A percentile compares a stretch with the other conserved stretches of the same genome.
Conservation (phyloP, 2,113 vertebrate species). For the Rhinoptilus africanus region DNA sequence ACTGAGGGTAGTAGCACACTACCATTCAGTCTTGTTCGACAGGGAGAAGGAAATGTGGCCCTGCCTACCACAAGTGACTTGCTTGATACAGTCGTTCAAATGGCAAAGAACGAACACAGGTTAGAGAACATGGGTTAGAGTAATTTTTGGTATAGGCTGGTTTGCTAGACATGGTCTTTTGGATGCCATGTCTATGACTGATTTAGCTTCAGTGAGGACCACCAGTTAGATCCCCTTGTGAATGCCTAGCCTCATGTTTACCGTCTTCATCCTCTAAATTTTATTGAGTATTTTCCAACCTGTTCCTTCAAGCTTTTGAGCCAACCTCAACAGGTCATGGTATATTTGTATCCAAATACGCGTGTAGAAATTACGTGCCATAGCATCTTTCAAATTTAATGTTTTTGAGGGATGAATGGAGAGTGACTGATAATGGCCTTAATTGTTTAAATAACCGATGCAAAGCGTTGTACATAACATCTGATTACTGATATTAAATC, state of each 20-base stretch:
- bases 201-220: neutral
- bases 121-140: neutral
- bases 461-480: neutral
- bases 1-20: neutral
- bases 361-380: neutral
- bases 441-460: neutral
- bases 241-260: neutral
- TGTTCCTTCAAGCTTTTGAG: neutral
- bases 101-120: neutral
- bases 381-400: neutral
- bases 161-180: neutral
- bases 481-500: constrained; percentile 9
- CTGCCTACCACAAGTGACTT: neutral
- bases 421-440: neutral
- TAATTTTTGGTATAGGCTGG: neutral
- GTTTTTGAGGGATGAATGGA: neutral
- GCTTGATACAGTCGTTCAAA: neutral
- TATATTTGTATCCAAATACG: neutral
- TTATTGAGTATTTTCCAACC: neutral
- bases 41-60: neutral
- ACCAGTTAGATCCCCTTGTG: neutral
- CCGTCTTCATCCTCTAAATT: neutral
- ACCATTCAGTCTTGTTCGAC: accelerated
- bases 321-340: neutral
- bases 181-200: neutral